Evolutionary conservation across 2,888 invertebrate genomes (phyloP).

Genomic region (Harmothoe impar): DNA sequence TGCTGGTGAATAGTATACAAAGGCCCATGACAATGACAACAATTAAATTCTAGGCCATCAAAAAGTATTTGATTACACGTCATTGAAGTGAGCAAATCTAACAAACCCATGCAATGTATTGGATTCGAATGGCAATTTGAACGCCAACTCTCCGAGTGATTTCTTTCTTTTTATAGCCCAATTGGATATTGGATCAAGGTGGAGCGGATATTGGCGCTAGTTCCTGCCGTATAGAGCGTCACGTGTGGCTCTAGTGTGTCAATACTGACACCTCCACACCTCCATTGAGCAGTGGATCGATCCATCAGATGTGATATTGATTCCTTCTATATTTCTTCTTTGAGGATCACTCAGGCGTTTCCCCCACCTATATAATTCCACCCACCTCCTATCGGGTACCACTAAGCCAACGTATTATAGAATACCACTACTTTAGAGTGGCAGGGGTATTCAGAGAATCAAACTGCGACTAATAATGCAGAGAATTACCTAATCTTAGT

Average conservation of each 20-base stretch:
- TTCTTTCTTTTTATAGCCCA: background rate
- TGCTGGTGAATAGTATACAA: no score
- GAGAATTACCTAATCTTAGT: no score
- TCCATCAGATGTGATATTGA: slow-evolving; percentile 28
- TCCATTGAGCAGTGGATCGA: slow-evolving; percentile 26
- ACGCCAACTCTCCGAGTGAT: background rate
- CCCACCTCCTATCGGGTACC: background rate
- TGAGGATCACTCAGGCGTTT: background rate
- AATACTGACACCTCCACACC: background rate
- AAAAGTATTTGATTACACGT: slow-evolving; percentile 1
- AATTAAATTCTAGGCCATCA: background rate
- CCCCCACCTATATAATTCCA: background rate
- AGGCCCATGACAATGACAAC: background rate
- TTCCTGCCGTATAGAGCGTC: background rate
- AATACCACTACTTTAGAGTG: no score
- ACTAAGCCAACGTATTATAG: background rate
- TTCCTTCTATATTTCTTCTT: background rate
- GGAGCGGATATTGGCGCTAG: background rate
- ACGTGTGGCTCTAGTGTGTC: background rate
- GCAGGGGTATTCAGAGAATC: no score
- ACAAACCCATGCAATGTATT: background rate
- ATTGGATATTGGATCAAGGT: background rate
- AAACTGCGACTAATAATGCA: no score
- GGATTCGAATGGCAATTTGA: background rate
- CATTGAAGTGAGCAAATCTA: background rate